phyloP scores from a whole-genome alignment of 1,140 invertebrate species.

The Heliconius hewitsoni region DNA sequence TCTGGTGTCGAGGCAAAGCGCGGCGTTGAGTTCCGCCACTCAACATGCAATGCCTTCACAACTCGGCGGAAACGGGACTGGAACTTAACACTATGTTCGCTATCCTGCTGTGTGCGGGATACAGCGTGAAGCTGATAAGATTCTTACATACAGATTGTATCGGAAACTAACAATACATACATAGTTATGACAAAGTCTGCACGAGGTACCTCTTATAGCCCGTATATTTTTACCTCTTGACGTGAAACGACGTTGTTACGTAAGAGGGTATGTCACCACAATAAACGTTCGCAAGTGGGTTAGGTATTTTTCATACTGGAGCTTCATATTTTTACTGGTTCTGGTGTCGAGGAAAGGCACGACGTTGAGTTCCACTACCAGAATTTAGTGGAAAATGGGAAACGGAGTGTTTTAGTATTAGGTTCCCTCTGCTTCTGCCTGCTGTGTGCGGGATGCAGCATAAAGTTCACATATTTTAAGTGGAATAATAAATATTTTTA shows the following conservation, averaged over 20 bases:
- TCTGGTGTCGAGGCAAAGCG: too few species aligned
- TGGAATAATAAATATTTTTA: too few species aligned
- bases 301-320: neutral
- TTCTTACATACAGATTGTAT: neutral
- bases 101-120: too few species aligned
- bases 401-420: neutral
- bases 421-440: neutral
- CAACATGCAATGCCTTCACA: too few species aligned
- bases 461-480: too few species aligned
- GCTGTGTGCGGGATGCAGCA: too few species aligned
- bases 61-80: too few species aligned
- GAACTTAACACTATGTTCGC: too few species aligned
- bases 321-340: neutral
- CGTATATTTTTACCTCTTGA: constrained; percentile 14
- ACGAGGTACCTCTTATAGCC: constrained; percentile 7
- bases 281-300: constrained; percentile 21
- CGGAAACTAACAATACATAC: neutral
- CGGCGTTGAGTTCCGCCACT: too few species aligned
- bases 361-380: neutral
- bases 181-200: neutral
- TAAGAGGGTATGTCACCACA: constrained; percentile 27
- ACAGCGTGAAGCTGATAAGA: too few species aligned
- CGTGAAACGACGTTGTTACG: constrained; percentile 22
- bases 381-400: neutral
- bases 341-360: too few species aligned